Base-by-base conservation (phyloP, 2,888 invertebrate species). In the Coelogynopora nodosa region DNA sequence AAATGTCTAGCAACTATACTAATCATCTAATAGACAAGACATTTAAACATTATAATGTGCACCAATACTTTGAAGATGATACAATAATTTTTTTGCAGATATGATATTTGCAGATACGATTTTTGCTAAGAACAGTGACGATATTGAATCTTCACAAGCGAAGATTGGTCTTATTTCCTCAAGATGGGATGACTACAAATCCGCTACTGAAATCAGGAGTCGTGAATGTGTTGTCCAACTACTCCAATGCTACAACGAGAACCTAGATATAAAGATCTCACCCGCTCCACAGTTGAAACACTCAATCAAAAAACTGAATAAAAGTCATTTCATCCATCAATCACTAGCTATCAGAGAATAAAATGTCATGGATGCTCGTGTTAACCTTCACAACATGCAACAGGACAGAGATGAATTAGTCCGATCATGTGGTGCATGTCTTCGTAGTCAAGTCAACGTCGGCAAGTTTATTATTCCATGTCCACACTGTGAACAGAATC, bases 181-280 rank as follows among this genome's bases (percentile, higher is more conserved):
- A n/a, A n/a, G n/a, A n/a, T n/a, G n/a, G n/a, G n/a, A n/a, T 80
- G 10, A 83, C 84, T 80, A 80, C 23, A 80, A 13, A 80, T n/a
- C 81, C 81, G 81, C 81, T n/a, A 80, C 81, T 10, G 10, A 80
- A 10, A n/a, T 80, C 27, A 27, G n/a, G 10, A 31, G 84, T n/a
- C 30, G 10, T n/a, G 84, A 83, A 13, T 13, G 13, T 10, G 28
- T 83, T 23, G 10, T 80, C n/a, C 81, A 80, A 80, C 81, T 80
- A 5, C 27, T 80, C 23, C 13, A 80, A n/a, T 80, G 81, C 27
- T 80, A 23, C 27, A 23, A 80, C 23, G 81, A 80, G 10, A 18
- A 18, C 13, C 0, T 0, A 1, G 23, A 23, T 0, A n/a, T n/a
- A 87, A 82, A 27, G 67, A 88, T 89, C 86, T 87, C 91, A 91